phyloP scores from a whole-genome alignment of 2,888 invertebrate species.

The Epinotia brunnichana region DNA sequence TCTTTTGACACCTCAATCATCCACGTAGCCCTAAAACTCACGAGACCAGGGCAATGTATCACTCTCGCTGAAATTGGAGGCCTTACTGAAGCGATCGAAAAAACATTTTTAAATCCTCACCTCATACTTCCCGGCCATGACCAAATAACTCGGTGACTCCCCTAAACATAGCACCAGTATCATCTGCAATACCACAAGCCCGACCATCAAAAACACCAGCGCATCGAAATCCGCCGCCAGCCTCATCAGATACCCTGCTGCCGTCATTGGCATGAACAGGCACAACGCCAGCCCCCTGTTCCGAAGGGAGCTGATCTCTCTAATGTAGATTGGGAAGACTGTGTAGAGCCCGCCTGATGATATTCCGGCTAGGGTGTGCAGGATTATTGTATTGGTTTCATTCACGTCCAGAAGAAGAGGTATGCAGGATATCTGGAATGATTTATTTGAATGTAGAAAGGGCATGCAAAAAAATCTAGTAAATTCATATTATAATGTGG shows the following conservation, averaged over 20 bases:
- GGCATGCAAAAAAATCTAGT: no score
- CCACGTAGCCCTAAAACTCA: no score
- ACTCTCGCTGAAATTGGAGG: no score
- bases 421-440: constrained; percentile 66
- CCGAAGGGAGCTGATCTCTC: constrained; percentile 59
- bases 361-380: constrained; percentile 65
- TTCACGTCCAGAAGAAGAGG: constrained; percentile 62
- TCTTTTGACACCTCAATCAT: no score
- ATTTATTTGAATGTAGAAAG: background rate
- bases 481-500: no score
- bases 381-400: constrained; percentile 54
- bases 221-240: constrained; percentile 58
- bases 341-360: constrained; percentile 68
- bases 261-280: constrained; percentile 61
- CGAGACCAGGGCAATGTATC: no score
- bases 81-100: no score
- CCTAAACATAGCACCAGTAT: constrained; percentile 59
- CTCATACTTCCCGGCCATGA: constrained; percentile 64
- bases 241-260: constrained; percentile 64
- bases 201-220: constrained; percentile 63
- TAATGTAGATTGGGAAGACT: constrained; percentile 64
- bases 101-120: no score
- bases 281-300: constrained; percentile 58
- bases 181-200: constrained; percentile 62
- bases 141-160: constrained; percentile 69